Percentiles rank a stretch among this genome's conserved stretches.
These are phyloP conservation scores for Nymphalis io DNA, from an alignment of 1,140 invertebrate species.

Conservation along the genomic window DNA sequence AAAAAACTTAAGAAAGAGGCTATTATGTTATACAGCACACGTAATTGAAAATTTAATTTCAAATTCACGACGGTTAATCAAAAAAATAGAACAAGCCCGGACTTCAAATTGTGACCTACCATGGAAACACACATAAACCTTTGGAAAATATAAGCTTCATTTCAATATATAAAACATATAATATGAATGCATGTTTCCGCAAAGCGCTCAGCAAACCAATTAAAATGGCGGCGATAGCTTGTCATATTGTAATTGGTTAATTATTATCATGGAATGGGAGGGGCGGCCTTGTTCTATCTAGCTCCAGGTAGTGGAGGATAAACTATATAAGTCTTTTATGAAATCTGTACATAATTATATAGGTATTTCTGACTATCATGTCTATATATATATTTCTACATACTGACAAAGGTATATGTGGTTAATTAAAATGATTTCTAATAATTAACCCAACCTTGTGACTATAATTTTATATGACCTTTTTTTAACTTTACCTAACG, in stretches of 20 bases:
- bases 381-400: too few species aligned
- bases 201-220: conserved; percentile 64
- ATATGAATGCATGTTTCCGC: conserved; percentile 47
- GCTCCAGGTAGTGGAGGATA: background rate
- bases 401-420: too few species aligned
- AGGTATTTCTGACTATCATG: too few species aligned
- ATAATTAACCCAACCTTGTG: too few species aligned
- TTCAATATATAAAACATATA: too few species aligned
- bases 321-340: conserved; percentile 2
- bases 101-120: background rate
- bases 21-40: background rate
- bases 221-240: conserved; percentile 70
- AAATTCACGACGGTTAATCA: background rate
- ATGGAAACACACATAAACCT: background rate
- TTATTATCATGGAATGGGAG: conserved; percentile 71
- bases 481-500: too few species aligned
- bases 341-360: background rate
- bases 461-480: too few species aligned
- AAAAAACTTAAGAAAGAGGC: too few species aligned
- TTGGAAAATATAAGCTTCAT: background rate
- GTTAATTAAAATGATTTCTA: too few species aligned
- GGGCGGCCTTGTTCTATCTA: conserved; percentile 35
- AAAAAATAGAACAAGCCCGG: background rate
- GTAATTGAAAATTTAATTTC: background rate
- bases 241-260: conserved; percentile 77